Base-by-base conservation (phyloP, 92 coral and sea anemone genomes). In the Virgularia gustaviana region DNA sequence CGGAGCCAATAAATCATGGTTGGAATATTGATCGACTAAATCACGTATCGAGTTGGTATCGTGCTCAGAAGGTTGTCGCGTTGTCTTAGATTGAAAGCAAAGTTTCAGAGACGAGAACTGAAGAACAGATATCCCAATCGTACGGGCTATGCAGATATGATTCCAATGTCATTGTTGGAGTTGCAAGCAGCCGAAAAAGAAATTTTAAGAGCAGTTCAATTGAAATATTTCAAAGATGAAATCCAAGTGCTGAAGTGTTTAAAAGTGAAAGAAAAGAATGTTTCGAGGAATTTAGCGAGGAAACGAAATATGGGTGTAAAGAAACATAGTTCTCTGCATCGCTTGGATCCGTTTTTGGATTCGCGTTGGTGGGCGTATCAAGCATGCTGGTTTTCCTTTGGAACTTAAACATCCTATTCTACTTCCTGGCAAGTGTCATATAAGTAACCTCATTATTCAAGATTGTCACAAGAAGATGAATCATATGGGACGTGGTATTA, bases 41-140 rank as follows among this genome's bases (percentile, higher is more conserved):
- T 44, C 76, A 77, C 44, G 57, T 65, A 7, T 77, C 82, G 8
- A 65, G 35, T 49, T 64, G 82, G 82, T 71, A 65, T 35, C 82
- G 32, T 65, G 75, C 49, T 22, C 65, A 9, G 28, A 53, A 65
- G 36, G 33, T 23, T 15, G 57, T 71, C n/a, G 77, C 65, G 22
- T 30, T 71, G 80, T 28, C 72, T 75, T 10, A 27, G 37, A 36
- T 27, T 60, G 57, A 75, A 75, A 24, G 24, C n/a, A 32, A 75
- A 63, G 39, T 10, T 75, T 7, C 35, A n/a, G 10, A 60, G 56
- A 2, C 35, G 28, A 31, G 60, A 61, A 42, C 43, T 49, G 19
- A 63, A 31, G 45, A n/a, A 20, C 57, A 36, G 57, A 37, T 38
- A n/a, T n/a, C n/a, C n/a, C n/a, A n/a, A n/a, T n/a, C n/a, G n/a